Evolutionary conservation across 2,888 invertebrate species (phyloP), one percentile per base, ranked within the genome.

Genomic region (Epistrophella euchroma): DNA sequence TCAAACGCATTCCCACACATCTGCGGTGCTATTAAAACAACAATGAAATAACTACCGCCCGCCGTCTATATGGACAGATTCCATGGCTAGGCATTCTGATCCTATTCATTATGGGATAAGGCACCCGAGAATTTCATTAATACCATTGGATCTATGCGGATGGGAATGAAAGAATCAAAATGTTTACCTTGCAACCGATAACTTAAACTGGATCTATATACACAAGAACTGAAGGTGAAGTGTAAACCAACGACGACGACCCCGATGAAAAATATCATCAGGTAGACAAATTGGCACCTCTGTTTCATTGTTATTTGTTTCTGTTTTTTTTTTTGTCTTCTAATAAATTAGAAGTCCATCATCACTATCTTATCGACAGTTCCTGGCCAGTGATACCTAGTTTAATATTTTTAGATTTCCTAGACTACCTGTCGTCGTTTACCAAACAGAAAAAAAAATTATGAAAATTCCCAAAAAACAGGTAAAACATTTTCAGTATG

Each of bases 201-300:
- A 78, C 60, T n/a, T 15, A 62, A 84, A 64, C 28, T 66, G 28
- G 73, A 72, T 74, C 74, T 75, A 70, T 47, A 43, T 43, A n/a
- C 9, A 43, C 7, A 43, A 43, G 5, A 45, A 45, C 40, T 76
- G 50, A 86, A 70, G 66, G 71, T 56, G 17, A 58, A 40, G 40
- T 47, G 40, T 47, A 52, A 50, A 73, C 50, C 4, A 2, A n/a
- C 2, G 13, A 45, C 35, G 15, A 64, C 17, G 55, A 62, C 9
- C 35, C 13, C 19, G 19, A 37, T 56, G 25, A 32, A 66, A 47
- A 19, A 66, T 28, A 60, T 66, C 17, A 55, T 56, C 81, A 86
- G 86, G 86, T 86, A 86, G 86, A 86, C 86, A 81, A 82, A 86
- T 82, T 86, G 86, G 86, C 86, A 86, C 81, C 86, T 47, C 60